These are phyloP conservation scores for Endotricha flammealis DNA, from an alignment of 2,888 invertebrate species.

Conservation along the genomic window DNA sequence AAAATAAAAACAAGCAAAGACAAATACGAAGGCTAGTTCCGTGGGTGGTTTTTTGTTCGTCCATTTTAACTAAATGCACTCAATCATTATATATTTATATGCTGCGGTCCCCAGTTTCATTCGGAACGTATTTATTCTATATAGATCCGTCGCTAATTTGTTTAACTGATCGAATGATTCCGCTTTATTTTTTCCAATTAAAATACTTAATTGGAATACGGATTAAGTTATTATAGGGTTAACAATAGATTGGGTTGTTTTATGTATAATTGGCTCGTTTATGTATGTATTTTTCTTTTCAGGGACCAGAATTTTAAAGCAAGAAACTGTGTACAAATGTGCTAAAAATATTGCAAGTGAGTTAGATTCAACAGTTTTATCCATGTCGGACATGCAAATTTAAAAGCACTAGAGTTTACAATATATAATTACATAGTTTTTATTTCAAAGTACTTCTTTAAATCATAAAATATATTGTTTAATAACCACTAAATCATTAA, in stretches of 20 bases:
- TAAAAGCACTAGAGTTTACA: too few species aligned
- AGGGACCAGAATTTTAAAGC: too few species aligned
- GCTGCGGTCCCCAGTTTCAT: slow-evolving; percentile 6
- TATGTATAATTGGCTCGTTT: too few species aligned
- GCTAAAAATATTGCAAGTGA: too few species aligned
- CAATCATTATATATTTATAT: slow-evolving; percentile 35
- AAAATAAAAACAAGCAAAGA: neutral
- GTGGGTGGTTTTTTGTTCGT: slow-evolving; percentile 21
- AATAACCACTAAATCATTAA: too few species aligned
- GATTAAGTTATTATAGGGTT: neutral
- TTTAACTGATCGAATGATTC: slow-evolving; percentile 20
- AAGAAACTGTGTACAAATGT: too few species aligned
- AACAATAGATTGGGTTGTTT: slow-evolving; percentile 16
- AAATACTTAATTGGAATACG: slow-evolving; percentile 19
- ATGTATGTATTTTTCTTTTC: too few species aligned
- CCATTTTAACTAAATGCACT: slow-evolving; percentile 31
- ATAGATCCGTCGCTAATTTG: slow-evolving; percentile 21
- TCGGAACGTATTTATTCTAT: slow-evolving; percentile 24
- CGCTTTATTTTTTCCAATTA: slow-evolving; percentile 22
- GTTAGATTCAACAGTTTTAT: too few species aligned
- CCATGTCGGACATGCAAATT: too few species aligned
- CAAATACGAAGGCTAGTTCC: slow-evolving; percentile 9
- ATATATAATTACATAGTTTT: too few species aligned
- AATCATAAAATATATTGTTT: too few species aligned
- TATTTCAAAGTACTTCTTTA: too few species aligned